Percentiles rank a stretch among this genome's conserved stretches.
Evolutionary conservation across 2,113 vertebrate genomes (phyloP).

Genomic region (Prietella phreatophila): DNA sequence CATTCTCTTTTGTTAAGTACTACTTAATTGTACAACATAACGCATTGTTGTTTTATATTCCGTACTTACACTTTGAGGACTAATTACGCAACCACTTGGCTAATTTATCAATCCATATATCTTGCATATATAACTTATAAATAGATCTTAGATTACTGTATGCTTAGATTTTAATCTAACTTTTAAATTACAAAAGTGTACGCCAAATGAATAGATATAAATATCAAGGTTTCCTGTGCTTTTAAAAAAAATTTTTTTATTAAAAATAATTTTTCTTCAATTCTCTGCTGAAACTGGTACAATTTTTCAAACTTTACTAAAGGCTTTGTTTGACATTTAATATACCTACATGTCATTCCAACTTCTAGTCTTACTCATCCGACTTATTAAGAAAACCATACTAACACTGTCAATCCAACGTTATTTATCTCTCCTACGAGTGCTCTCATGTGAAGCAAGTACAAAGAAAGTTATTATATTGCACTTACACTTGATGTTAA

Average conservation of each 20-base stretch:
- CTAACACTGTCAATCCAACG: not conserved
- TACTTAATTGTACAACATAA: not conserved
- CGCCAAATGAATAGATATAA: not conserved
- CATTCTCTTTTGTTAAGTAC: not conserved
- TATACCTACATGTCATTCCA: not conserved
- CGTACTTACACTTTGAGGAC: not conserved
- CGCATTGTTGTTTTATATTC: not conserved
- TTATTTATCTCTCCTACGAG: not conserved
- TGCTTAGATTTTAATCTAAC: not conserved
- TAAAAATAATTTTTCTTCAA: not conserved
- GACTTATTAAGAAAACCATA: not conserved
- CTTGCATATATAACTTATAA: no score
- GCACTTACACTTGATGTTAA: constrained; percentile 5
- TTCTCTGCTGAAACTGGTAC: not conserved
- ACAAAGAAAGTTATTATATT: not conserved
- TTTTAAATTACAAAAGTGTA: not conserved
- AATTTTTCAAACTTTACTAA: not conserved
- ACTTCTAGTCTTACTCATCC: not conserved
- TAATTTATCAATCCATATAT: not conserved
- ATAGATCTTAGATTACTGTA: not conserved
- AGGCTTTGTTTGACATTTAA: not conserved
- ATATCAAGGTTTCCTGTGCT: not conserved
- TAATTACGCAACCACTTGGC: not conserved
- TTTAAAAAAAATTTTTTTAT: not conserved
- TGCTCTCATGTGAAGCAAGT: not conserved